These are phyloP conservation scores for Plagodis pulveraria DNA, from an alignment of 2,888 invertebrate species.

Conservation along the genomic window DNA sequence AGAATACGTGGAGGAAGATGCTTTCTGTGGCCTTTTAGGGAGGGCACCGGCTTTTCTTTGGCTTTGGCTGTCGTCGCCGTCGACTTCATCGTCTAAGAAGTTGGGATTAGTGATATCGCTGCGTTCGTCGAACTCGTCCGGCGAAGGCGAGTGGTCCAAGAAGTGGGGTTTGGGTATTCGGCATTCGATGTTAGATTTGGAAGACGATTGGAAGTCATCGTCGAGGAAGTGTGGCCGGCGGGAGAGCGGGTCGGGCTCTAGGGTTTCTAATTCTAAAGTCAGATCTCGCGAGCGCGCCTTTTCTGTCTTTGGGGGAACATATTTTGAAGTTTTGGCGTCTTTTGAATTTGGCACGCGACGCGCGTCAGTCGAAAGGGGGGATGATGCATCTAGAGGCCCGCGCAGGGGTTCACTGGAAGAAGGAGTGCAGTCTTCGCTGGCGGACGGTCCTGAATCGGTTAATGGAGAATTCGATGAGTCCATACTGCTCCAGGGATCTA, in stretches of 20 bases:
- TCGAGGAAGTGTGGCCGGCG: constrained; percentile 86
- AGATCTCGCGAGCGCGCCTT: constrained; percentile 76
- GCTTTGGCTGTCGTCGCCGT: constrained; percentile 67
- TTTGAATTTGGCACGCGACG: constrained; percentile 68
- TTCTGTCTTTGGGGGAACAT: constrained; percentile 60
- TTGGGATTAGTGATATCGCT: constrained; percentile 80
- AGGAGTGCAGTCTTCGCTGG: constrained; percentile 80
- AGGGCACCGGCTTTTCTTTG: constrained; percentile 75
- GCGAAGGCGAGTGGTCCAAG: constrained; percentile 80
- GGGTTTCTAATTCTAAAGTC: constrained; percentile 70
- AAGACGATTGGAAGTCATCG: constrained; percentile 85
- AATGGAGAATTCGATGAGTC: constrained; percentile 82
- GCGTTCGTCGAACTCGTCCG: constrained; percentile 80
- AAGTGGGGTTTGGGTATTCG: constrained; percentile 83
- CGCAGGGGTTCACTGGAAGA: constrained; percentile 73
- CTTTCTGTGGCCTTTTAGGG: constrained; percentile 68
- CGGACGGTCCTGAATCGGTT: constrained; percentile 81
- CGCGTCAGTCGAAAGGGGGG: constrained; percentile 62
- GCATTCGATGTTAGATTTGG: constrained; percentile 80
- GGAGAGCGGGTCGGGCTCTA: constrained; percentile 66
- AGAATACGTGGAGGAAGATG: constrained; percentile 58
- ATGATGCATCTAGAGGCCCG: constrained; percentile 56
- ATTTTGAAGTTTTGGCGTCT: constrained; percentile 60
- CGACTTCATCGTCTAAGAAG: constrained; percentile 76
- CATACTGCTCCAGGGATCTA: constrained; percentile 84